Percentiles rank a stretch among this genome's conserved stretches.
phyloP scores from a whole-genome alignment of 2,888 invertebrate species.

The Cephus pulcher region DNA sequence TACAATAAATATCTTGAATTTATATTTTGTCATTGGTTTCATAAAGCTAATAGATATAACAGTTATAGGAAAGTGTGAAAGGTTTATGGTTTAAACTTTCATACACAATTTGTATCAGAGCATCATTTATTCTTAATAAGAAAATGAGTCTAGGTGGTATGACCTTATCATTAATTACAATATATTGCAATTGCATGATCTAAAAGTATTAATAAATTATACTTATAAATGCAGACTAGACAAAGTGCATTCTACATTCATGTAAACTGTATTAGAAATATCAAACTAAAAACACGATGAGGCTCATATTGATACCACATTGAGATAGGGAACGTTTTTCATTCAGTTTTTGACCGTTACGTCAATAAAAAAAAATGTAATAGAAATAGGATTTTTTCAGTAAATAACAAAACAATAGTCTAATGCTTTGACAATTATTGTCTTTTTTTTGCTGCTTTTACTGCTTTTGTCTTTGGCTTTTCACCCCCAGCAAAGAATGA shows the following conservation, averaged over 20 bases:
- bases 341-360: background rate
- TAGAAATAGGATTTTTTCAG: background rate
- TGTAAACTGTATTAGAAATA: background rate
- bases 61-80: too few species aligned
- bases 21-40: too few species aligned
- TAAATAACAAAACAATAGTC: background rate
- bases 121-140: background rate
- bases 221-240: background rate
- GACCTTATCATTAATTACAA: background rate
- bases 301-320: background rate
- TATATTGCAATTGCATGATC: background rate
- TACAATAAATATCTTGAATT: too few species aligned
- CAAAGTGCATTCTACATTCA: background rate
- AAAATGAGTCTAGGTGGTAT: background rate
- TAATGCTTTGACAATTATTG: conserved; percentile 45
- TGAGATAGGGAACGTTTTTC: background rate
- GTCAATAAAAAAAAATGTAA: background rate
- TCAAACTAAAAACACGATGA: too few species aligned
- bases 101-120: background rate
- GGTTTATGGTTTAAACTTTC: background rate
- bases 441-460: conserved; percentile 65
- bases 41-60: too few species aligned
- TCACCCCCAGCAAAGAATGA: conserved; percentile 83
- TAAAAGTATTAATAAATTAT: background rate
- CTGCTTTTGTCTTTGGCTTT: conserved; percentile 67